Base-by-base conservation (phyloP, 2,113 vertebrate genomes). In the Tragulus kanchil region DNA sequence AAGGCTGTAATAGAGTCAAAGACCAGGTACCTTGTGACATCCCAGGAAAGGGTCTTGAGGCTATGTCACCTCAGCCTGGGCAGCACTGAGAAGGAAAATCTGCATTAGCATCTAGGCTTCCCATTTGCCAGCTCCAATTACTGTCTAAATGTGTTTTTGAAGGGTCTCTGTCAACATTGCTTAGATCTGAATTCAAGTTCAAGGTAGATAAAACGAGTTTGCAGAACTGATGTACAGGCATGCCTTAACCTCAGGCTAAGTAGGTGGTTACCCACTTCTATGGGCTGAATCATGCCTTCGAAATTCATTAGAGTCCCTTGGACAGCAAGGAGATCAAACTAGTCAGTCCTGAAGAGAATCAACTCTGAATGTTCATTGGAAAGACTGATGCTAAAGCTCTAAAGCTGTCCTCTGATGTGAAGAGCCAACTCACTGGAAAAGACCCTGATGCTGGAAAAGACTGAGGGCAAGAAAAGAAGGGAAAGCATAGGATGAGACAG, bases 121-220 rank as follows among this genome's bases (percentile, higher is more conserved):
- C 12, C 19, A 8, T 14, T 56, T 79, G 95, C 88, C 89, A 84
- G 9, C 89, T 98, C 42, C 58, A 36, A 82, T 96, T 94, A 91
- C 31, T 58, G 45, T 96, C 92, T 62, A 28, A 56, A 3, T 21
- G 31, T 65, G 61, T 11, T 36, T 36, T 26, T 83, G 23, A 65
- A 92, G 77, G 85, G 85, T 28, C 77, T 64, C 85, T 94, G 97
- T 94, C 97, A 93, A 65, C 78, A 91, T 78, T 11, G 36, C 73
- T 96, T 86, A 93, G 65, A 79, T 95, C 31, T 65, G 15, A 89
- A 94, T 77, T 82, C 61, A 67, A 86, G 73, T 81, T 89, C 85
- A 84, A 83, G 79, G 19, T 67, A 73, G 23, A 28, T 73, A 36
- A 71, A 84, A 59, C 31, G 19, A 88, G n/a, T 90, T 26, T 77